Evolutionary conservation across 2,888 invertebrate genomes (phyloP), one percentile per base, ranked within the genome.

Genomic region (Parnassius mnemosyne): DNA sequence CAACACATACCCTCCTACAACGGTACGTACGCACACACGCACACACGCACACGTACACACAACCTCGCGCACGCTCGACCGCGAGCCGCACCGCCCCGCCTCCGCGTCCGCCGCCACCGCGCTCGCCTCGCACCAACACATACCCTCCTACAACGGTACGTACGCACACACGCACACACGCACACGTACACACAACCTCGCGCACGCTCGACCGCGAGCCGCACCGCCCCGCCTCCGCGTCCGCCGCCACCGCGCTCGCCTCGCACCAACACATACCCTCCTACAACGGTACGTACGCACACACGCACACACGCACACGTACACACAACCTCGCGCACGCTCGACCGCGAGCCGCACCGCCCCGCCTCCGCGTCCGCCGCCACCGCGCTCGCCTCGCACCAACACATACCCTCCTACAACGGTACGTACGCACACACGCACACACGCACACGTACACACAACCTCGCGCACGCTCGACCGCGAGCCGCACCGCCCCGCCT

Each of bases 401-500:
- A 34, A 34, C 34, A 94, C 81, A 94, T 95, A 70, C 96, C 96
- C 72, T 95, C 95, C 81, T 97, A 96, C 85, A 96, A 96, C 89
- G 96, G 96, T 97, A 93, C 93, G 52, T 34, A 25, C 44, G 43
- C 55, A 47, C 46, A 53, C n/a, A n/a, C n/a, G n/a, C n/a, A n/a
- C n/a, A n/a, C n/a, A n/a, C n/a, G n/a, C n/a, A n/a, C n/a, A n/a
- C n/a, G n/a, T n/a, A n/a, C n/a, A n/a, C n/a, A n/a, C n/a, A n/a
- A n/a, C 99, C 60, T 99, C 99, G 68, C 94, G 99, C 78, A 95
- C 97, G 85, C 93, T 97, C 79, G 98, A 98, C 89, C 96, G 96
- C 69, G 94, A 95, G 76, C 96, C 95, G 64, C 86, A 92, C 74
- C 69, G 70, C 64, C 69, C 70, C 64, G 66, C 69, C 63, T 95